Evolutionary conservation across 2,113 vertebrate genomes (phyloP).

Genomic region (Melierax canorus): DNA sequence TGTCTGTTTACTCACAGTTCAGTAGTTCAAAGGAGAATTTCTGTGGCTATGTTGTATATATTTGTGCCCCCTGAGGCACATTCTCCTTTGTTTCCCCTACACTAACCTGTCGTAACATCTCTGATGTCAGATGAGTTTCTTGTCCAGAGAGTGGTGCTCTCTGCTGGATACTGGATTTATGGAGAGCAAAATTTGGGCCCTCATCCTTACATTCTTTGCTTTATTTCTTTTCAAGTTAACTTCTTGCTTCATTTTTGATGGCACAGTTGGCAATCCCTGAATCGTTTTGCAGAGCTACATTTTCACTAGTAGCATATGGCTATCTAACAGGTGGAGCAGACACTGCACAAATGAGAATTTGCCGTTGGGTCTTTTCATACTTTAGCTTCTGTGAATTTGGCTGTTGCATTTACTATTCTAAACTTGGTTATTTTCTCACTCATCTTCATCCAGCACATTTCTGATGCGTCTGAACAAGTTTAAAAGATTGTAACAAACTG

Average conservation of each 20-base stretch:
- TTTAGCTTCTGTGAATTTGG: conserved; percentile 43
- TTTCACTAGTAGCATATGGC: conserved; percentile 22
- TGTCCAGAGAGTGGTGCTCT: background rate
- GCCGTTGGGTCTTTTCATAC: conserved; percentile 42
- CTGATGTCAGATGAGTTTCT: background rate
- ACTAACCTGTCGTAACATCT: background rate
- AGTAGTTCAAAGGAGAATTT: conserved; percentile 41
- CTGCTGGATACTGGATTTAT: background rate
- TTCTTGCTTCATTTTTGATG: background rate
- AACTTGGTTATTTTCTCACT: background rate
- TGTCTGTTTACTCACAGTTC: conserved; percentile 49
- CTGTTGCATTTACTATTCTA: conserved; percentile 8
- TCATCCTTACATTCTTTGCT: background rate
- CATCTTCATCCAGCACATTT: background rate
- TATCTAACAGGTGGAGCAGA: conserved; percentile 50
- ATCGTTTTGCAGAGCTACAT: conserved; percentile 26
- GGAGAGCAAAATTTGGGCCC: background rate
- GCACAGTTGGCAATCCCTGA: background rate
- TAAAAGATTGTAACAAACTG: background rate
- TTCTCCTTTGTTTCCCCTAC: background rate
- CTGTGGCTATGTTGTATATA: background rate
- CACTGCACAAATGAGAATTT: conserved; percentile 31
- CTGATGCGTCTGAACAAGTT: background rate
- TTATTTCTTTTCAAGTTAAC: background rate
- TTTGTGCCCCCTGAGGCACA: background rate